Evolutionary conservation across 2,797 vertebrate species (phyloP).

Genomic region (Sebastiscus albofasciatus): DNA sequence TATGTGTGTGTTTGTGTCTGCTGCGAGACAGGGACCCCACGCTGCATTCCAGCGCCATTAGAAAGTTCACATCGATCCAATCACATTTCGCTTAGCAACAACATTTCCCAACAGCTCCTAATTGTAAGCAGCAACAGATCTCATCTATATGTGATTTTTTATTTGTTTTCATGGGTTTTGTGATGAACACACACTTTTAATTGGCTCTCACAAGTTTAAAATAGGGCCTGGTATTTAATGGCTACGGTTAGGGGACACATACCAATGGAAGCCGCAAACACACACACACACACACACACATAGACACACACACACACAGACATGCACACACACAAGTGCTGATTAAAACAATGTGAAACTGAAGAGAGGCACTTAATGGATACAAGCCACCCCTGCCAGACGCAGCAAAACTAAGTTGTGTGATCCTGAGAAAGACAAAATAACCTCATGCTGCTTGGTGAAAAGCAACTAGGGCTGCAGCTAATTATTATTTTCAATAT

Average conservation of each 20-base stretch:
- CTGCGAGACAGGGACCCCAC: constrained; percentile 38
- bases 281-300: constrained; percentile 4
- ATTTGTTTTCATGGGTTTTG: constrained; percentile 76
- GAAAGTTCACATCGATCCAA: constrained; percentile 59
- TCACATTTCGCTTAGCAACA: constrained; percentile 51
- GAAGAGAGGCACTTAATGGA: constrained; percentile 66
- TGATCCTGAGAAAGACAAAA: constrained; percentile 30
- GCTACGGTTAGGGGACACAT: constrained; percentile 74
- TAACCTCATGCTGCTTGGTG: constrained; percentile 1
- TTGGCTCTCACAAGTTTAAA: constrained; percentile 69
- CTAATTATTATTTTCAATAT: constrained; percentile 9
- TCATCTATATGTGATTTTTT: constrained; percentile 66
- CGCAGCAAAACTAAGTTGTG: constrained; percentile 34
- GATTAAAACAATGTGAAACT: constrained; percentile 80
- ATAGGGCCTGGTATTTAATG: constrained; percentile 70
- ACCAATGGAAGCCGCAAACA: constrained; percentile 57
- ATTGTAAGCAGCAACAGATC: constrained; percentile 64
- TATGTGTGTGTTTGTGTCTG: neutral
- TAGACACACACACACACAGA: constrained; percentile 2
- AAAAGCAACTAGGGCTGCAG: neutral
- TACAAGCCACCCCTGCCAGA: constrained; percentile 60
- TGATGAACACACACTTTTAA: constrained; percentile 73
- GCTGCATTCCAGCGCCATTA: constrained; percentile 67
- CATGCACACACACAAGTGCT: constrained; percentile 34
- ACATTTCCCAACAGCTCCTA: constrained; percentile 60